Conservation (phyloP, 2,113 vertebrate species). For the Apeltes quadracus region DNA sequence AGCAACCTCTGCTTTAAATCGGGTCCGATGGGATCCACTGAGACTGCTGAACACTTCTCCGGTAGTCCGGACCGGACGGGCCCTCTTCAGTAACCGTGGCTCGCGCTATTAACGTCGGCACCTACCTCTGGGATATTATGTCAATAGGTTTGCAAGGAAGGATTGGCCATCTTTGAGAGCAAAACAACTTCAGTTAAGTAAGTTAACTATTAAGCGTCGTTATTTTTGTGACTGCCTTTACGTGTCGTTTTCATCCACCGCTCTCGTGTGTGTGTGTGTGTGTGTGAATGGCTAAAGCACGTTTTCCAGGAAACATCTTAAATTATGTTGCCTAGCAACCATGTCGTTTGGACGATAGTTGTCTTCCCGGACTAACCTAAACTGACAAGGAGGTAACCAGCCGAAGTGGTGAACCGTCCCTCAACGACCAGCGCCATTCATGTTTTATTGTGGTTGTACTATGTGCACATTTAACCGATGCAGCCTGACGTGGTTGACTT, state of each 20-base stretch:
- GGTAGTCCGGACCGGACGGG: neutral
- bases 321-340: constrained; percentile 49
- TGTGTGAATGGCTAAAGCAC: neutral
- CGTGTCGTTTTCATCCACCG: neutral
- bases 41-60: neutral
- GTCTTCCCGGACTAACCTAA: neutral
- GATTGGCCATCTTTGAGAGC: neutral
- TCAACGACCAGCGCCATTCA: too few species aligned
- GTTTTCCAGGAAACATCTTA: neutral
- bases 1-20: neutral
- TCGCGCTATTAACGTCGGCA: neutral
- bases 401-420: neutral
- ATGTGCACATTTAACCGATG: neutral
- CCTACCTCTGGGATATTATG: neutral
- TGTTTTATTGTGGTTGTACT: neutral
- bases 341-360: neutral
- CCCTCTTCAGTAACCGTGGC: neutral
- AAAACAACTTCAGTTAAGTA: neutral
- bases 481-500: neutral
- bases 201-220: neutral
- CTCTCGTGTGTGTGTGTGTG: neutral
- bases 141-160: neutral
- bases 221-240: neutral
- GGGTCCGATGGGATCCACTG: neutral
- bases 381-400: neutral